Percentiles rank a stretch among this genome's conserved stretches.
These are phyloP conservation scores for Euura saliciscinereae DNA, from an alignment of 1,140 invertebrate genomes.

Conservation along the genomic window DNA sequence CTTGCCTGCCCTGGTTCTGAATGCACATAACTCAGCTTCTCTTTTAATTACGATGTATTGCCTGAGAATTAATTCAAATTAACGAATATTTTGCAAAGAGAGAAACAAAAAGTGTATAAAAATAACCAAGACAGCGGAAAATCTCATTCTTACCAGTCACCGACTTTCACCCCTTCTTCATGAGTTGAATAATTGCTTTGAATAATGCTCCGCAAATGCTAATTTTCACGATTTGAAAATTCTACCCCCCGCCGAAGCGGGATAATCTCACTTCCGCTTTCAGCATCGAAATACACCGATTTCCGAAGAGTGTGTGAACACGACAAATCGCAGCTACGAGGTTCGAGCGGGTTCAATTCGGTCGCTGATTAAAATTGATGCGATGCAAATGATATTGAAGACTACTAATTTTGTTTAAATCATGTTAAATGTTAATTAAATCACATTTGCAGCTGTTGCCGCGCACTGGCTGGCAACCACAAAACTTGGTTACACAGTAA, in stretches of 20 bases:
- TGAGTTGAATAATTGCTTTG: neutral
- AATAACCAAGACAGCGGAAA: neutral
- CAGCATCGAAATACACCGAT: too few relatives aligned
- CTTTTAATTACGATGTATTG: conserved; percentile 13
- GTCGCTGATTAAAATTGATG: neutral
- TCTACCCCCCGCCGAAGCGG: neutral
- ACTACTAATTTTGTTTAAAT: neutral
- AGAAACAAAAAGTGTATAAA: neutral
- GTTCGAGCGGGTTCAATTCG: neutral
- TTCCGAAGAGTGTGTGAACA: neutral
- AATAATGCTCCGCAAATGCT: neutral
- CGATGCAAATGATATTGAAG: neutral
- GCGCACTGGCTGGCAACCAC: conserved; percentile 16
- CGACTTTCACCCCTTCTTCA: neutral
- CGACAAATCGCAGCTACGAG: neutral
- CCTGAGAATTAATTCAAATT: conserved; percentile 14
- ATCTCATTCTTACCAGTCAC: neutral
- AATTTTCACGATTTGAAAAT: neutral
- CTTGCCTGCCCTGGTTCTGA: conserved; percentile 1
- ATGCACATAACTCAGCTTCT: conserved; percentile 13
- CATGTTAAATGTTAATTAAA: conserved; percentile 34
- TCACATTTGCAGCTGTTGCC: conserved; percentile 35
- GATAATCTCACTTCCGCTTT: neutral
- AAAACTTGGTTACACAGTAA: conserved; percentile 38
- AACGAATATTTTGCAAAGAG: neutral